Evolutionary conservation across 2,113 vertebrate genomes (phyloP).

Genomic region (Prochilodus magdalenae): DNA sequence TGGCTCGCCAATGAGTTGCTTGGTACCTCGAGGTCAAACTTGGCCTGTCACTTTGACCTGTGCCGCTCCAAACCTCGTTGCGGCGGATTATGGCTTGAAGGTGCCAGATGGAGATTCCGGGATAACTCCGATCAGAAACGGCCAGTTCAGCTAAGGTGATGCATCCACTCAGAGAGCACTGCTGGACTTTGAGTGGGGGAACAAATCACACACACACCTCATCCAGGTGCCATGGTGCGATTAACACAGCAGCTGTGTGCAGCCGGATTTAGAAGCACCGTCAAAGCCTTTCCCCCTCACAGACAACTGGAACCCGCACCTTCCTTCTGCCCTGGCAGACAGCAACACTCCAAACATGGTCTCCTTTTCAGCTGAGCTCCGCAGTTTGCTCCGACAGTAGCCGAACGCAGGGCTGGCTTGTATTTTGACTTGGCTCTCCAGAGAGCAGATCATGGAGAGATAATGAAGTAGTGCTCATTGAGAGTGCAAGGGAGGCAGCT

Average conservation of each 20-base stretch:
- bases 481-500: not conserved
- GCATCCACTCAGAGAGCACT: not conserved
- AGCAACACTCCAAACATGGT: conserved; percentile 3
- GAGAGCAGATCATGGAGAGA: conserved; percentile 2
- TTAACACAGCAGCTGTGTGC: conserved; percentile 26
- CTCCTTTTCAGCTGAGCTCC: not conserved
- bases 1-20: too few species aligned
- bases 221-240: conserved; percentile 23
- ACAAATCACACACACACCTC: not conserved
- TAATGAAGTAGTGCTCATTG: conserved; percentile 7
- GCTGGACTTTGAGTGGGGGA: not conserved
- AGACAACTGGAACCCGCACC: conserved; percentile 21
- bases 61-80: not conserved
- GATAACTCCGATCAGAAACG: conserved; percentile 17
- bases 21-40: not conserved
- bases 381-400: conserved; percentile 20
- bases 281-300: not conserved
- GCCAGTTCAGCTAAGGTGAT: conserved; percentile 39
- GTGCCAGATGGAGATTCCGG: conserved; percentile 12
- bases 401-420: not conserved
- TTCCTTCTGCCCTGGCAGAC: conserved; percentile 12
- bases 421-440: conserved; percentile 7
- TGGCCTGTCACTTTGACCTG: not conserved
- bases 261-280: conserved; percentile 22
- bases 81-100: conserved; percentile 36